phyloP scores from a whole-genome alignment of 1,140 invertebrate genomes.

The Acromyrmex charruanus region DNA sequence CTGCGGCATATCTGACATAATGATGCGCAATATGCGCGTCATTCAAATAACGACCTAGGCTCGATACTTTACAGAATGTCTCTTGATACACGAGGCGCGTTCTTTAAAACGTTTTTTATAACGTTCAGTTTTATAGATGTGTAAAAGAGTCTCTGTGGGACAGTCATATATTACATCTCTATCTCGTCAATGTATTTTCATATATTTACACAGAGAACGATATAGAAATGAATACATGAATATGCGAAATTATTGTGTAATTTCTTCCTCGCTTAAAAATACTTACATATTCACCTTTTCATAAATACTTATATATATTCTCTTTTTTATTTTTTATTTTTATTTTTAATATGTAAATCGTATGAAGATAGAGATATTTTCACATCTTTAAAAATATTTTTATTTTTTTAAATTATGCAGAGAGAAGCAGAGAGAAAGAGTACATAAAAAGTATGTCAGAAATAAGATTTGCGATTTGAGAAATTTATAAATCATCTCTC shows the following conservation, averaged over 20 bases:
- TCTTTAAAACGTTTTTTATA: slow-evolving; percentile 51
- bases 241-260: not conserved
- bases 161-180: not conserved
- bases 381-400: not conserved
- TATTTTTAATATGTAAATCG: not conserved
- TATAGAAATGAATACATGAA: not conserved
- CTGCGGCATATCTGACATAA: slow-evolving; percentile 18
- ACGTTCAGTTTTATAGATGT: slow-evolving; percentile 34
- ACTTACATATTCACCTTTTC: not conserved
- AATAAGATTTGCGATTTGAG: not conserved
- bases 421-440: not conserved
- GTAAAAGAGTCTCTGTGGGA: slow-evolving; percentile 1
- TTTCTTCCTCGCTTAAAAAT: not conserved
- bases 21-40: slow-evolving; percentile 16
- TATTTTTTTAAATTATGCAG: not conserved
- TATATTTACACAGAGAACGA: not conserved
- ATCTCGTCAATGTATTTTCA: slow-evolving; percentile 1
- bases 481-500: not conserved
- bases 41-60: slow-evolving; percentile 2
- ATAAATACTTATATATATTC: not conserved
- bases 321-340: not conserved
- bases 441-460: not conserved
- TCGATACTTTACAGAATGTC: slow-evolving; percentile 4
- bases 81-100: not conserved
- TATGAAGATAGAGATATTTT: not conserved